phyloP scores from a whole-genome alignment of 2,797 vertebrate genomes.

The Pogonophryne albipinna region DNA sequence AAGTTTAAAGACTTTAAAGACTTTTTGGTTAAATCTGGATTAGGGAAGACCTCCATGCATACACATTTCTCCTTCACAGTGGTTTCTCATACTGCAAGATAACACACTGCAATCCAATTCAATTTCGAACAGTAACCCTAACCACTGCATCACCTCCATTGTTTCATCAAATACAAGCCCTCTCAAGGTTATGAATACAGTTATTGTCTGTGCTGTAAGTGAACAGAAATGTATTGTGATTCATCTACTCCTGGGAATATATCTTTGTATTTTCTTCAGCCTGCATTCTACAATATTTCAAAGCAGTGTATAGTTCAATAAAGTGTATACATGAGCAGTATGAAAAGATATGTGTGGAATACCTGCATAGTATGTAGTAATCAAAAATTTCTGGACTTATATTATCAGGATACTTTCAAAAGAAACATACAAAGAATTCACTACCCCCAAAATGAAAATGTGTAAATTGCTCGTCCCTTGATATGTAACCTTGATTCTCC shows the following conservation, averaged over 20 bases:
- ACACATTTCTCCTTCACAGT: neutral
- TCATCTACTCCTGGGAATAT: neutral
- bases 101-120: neutral
- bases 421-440: neutral
- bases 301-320: neutral
- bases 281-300: neutral
- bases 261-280: neutral
- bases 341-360: neutral
- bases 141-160: neutral
- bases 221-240: neutral
- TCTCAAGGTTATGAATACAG: neutral
- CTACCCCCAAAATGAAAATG: too few relatives aligned
- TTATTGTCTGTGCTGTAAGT: neutral
- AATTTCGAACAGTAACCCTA: neutral
- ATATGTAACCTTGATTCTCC: too few relatives aligned
- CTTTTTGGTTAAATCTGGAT: neutral
- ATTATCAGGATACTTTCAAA: neutral
- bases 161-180: neutral
- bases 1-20: neutral
- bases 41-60: neutral
- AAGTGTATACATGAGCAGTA: neutral
- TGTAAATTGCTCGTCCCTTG: too few relatives aligned
- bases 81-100: neutral
- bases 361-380: neutral
- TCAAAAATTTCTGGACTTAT: neutral